Evolutionary conservation across 1,140 invertebrate species (phyloP).

Genomic region (Brachionus rotundiformis): DNA sequence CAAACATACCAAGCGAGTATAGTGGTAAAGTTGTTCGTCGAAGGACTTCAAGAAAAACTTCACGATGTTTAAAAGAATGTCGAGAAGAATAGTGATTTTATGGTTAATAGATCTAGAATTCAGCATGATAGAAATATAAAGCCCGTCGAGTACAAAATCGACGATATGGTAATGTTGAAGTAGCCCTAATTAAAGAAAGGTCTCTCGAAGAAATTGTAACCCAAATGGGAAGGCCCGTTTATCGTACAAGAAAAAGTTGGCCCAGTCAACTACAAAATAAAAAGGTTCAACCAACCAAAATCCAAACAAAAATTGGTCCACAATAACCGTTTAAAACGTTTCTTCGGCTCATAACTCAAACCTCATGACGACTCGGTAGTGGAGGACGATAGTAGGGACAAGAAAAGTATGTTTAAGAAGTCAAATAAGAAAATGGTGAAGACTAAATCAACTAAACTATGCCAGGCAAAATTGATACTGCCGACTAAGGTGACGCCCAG

Average conservation of each 20-base stretch:
- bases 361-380: too few species aligned
- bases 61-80: not conserved
- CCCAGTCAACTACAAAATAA: slow-evolving; percentile 3
- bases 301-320: too few species aligned
- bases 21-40: not conserved
- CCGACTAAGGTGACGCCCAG: not conserved
- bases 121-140: not conserved
- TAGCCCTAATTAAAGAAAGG: not conserved
- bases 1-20: not conserved
- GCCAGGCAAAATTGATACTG: not conserved
- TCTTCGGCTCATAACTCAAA: too few species aligned
- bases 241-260: not conserved
- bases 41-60: not conserved
- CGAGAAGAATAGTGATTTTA: not conserved
- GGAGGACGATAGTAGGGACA: too few species aligned
- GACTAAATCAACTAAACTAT: not conserved
- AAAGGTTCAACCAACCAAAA: not conserved
- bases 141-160: not conserved
- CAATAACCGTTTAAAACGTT: too few species aligned
- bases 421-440: not conserved
- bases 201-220: not conserved
- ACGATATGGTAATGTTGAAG: not conserved
- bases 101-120: not conserved
- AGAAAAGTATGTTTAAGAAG: too few species aligned
- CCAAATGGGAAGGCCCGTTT: not conserved